Conservation (phyloP, 2,888 invertebrate species). For the Calephelis perditalis region DNA sequence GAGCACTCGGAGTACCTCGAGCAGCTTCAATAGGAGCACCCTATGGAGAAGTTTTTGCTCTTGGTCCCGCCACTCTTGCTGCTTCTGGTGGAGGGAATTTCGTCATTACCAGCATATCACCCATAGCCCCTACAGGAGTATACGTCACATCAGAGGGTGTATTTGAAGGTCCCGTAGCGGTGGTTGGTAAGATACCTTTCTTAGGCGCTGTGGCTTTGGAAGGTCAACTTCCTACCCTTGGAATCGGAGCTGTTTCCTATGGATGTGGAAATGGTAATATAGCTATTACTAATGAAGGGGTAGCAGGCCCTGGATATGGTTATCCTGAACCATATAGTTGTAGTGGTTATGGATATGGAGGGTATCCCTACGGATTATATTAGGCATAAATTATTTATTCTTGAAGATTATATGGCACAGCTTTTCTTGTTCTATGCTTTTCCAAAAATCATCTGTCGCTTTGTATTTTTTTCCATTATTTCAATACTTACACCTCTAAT, state of each 20-base stretch:
- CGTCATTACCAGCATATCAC: conserved; percentile 35
- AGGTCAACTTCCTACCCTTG: conserved; percentile 36
- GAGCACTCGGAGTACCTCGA: background rate
- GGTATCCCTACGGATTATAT: background rate
- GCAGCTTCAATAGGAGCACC: background rate
- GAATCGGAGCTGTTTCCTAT: conserved; percentile 35
- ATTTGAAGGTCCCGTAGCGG: conserved; percentile 32
- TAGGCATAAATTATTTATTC: no score
- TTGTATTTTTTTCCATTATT: no score
- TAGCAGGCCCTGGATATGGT: conserved; percentile 6
- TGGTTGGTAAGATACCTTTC: conserved; percentile 29
- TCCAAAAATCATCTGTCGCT: no score
- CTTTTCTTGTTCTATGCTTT: no score
- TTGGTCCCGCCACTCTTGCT: conserved; percentile 17
- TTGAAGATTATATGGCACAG: no score
- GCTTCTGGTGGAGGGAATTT: conserved; percentile 25
- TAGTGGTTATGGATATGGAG: conserved; percentile 5
- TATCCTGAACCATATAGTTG: background rate
- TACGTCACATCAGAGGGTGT: conserved; percentile 41
- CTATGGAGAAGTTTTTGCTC: background rate
- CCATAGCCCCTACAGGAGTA: conserved; percentile 41
- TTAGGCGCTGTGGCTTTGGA: conserved; percentile 35
- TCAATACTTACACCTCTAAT: no score
- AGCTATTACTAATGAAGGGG: conserved; percentile 28
- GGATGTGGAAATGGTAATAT: conserved; percentile 35